Conservation (phyloP, 2,113 vertebrate species). For the Grallaria varia region DNA sequence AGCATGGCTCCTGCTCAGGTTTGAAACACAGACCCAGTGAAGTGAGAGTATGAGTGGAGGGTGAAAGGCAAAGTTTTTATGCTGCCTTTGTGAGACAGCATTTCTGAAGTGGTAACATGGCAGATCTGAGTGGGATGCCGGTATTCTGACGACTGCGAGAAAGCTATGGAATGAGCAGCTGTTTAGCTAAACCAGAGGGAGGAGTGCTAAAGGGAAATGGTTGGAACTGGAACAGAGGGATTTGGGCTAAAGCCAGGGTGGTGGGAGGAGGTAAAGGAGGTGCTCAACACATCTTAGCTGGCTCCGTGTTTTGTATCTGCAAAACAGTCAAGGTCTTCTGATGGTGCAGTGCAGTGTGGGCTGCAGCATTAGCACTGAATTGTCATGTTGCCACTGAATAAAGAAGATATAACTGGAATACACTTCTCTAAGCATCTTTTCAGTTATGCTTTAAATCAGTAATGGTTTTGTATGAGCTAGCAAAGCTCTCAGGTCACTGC, state of each 20-base stretch:
- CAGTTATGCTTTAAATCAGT: background rate
- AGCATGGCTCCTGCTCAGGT: background rate
- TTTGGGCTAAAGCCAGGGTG: background rate
- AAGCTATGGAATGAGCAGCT: background rate
- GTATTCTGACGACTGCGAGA: background rate
- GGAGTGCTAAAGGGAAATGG: background rate
- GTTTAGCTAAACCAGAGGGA: constrained; percentile 11
- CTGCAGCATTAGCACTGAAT: background rate
- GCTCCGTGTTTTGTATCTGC: constrained; percentile 4
- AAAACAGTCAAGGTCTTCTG: constrained; percentile 25
- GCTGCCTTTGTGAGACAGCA: background rate
- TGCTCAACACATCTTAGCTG: background rate
- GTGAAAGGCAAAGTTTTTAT: background rate
- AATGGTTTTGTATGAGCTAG: background rate
- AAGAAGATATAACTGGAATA: background rate
- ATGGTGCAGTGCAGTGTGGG: background rate
- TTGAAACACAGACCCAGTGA: background rate
- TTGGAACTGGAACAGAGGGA: background rate
- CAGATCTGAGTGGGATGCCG: constrained; percentile 13
- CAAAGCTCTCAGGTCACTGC: background rate
- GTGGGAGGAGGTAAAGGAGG: constrained; percentile 37
- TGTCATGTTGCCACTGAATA: constrained; percentile 11
- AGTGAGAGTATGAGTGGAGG: background rate
- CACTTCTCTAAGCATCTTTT: background rate
- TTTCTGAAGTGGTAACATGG: background rate